phyloP scores from a whole-genome alignment of 2,113 vertebrate species.

The human region GRCh38 chr6:55840001-55840500 shows the following conservation, averaged over 20 bases:
- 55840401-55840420: not conserved
- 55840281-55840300: not conserved
- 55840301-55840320: not conserved
- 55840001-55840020: not conserved
- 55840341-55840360: not conserved
- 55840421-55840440: not conserved
- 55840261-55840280: not conserved
- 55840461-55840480: not conserved
- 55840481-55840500: not conserved
- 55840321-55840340: not conserved
- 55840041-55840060: not conserved
- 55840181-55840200: not conserved
- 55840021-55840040: not conserved
- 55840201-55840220: not conserved
- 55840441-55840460: not conserved
- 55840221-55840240: not conserved
- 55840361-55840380: not conserved
- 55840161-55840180: not conserved
- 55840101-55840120: not conserved
- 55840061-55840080: not conserved
- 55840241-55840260: not conserved
- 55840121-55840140: not conserved
- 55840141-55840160: slow-evolving; percentile 21
- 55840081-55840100: not conserved
- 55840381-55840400: not conserved